Evolutionary conservation across 2,113 vertebrate genomes (phyloP), one percentile per base, ranked within the genome.

Genomic region (Ammodytes dubius): DNA sequence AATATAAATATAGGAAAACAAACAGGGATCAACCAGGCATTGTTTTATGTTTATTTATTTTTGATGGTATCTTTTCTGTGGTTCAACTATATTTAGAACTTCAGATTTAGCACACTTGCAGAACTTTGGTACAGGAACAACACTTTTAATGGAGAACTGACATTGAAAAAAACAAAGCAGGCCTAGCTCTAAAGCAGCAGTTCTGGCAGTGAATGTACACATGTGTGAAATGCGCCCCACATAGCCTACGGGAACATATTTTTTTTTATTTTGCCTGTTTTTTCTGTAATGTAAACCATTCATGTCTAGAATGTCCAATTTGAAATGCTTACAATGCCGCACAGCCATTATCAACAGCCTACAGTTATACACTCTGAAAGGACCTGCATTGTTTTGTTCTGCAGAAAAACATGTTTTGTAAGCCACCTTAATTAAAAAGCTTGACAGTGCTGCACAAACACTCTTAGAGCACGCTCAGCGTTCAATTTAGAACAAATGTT

Each of bases 401-500:
- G 43, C 50, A 40, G 71, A 50, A 78, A 87, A 88, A 89, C 82
- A 83, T 86, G 86, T 92, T 88, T 90, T 81, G 88, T 91, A 86
- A 64, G 74, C 60, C 54, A 77, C 76, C 67, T 90, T 88, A 92
- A 95, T 92, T 94, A 86, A 92, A 93, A 92, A 85, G 53, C 82
- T 57, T 85, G 79, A 90, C 91, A 84, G 74, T 71, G 39, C 66
- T 67, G 68, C 77, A 74, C 80, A 91, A 90, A 91, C 87, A 90
- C 68, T 88, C 59, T 72, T 11, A n/a, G 67, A 79, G 81, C 69
- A 59, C 83, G 70, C 80, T 75, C 65, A 43, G 79, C 80, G 70
- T 92, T 93, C 83, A 92, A 89, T 94, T 93, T 91, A 84, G 87
- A 89, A 79, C 87, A 72, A 81, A 89, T 27, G 27, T 88, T 89